Evolutionary conservation across 2,797 vertebrate genomes (phyloP), one percentile per base, ranked within the genome.

Genomic region (Crocodylus rhombifer): DNA sequence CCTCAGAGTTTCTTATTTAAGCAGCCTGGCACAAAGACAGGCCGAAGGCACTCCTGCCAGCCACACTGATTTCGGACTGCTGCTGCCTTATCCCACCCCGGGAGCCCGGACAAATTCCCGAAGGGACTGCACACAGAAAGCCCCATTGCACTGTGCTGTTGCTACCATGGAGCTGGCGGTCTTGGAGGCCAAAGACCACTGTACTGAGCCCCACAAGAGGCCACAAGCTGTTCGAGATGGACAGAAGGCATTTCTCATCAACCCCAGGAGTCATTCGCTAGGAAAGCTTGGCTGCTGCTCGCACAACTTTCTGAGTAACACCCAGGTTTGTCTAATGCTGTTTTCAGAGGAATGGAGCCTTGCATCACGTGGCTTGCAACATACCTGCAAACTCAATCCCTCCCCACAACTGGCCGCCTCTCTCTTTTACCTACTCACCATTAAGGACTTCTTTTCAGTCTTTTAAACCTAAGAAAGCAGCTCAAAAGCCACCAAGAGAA

Each of bases 1-100:
- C 65, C 62, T 87, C 62, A 77, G 74, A 61, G 78, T 55, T 36
- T 0, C 0, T 33, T n/a, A 51, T 0, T 1, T 77, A 91, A 91
- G 56, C 28, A 76, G 86, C 21, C 58, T 51, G 23, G 36, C 21
- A 51, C 13, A 73, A 26, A 14, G 23, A 73, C 36, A 51, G 33
- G 69, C 69, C 15, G 13, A 36, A 73, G 69, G 4, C 69, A 42
- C 21, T 86, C 42, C 74, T 86, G 30, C 26, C 3, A 61, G 36
- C 71, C 0, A 0, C 23, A 26, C 65, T 80, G 84, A 7, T 64
- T 80, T 25, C 23, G 60, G 63, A 94, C 25, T 36, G 80, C 30
- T 81, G 65, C 69, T 91, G 65, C 25, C 76, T 42, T 81, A 4
- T 21, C 89, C 55, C 63, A 76, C 5, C 64, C 76, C 67, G 12